Conservation (phyloP, 2,797 vertebrate genomes). For the Ataeniobius toweri region DNA sequence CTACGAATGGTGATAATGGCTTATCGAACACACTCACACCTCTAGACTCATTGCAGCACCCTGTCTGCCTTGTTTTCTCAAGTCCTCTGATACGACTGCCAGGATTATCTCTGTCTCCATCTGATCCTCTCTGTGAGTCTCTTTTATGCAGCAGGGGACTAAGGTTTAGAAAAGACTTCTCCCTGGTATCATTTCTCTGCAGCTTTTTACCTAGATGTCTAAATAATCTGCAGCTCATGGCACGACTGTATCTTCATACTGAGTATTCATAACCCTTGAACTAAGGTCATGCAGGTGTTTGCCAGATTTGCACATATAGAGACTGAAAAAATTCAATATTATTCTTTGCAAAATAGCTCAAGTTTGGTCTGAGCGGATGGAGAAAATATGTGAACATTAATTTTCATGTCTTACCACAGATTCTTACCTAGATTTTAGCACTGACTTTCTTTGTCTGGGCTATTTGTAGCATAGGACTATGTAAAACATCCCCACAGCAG, state of each 20-base stretch:
- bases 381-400: not conserved
- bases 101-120: not conserved
- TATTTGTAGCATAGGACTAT: no score
- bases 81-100: constrained; percentile 5
- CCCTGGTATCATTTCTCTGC: not conserved
- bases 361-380: not conserved
- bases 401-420: not conserved
- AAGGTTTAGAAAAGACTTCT: constrained; percentile 6
- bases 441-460: no score
- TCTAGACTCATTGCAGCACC: constrained; percentile 30
- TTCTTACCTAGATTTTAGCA: no score
- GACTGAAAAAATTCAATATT: not conserved
- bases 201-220: not conserved
- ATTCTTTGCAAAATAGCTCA: not conserved
- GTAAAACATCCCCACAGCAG: no score
- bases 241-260: not conserved
- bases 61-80: constrained; percentile 35
- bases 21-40: constrained; percentile 70
- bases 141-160: constrained; percentile 13
- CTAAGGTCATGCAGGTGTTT: not conserved
- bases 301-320: not conserved
- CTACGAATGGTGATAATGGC: constrained; percentile 59
- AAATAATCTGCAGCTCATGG: not conserved
- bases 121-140: constrained; percentile 13
- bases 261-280: not conserved